Evolutionary conservation across 2,113 vertebrate genomes (phyloP).

Genomic region (Nothobranchius furzeri): DNA sequence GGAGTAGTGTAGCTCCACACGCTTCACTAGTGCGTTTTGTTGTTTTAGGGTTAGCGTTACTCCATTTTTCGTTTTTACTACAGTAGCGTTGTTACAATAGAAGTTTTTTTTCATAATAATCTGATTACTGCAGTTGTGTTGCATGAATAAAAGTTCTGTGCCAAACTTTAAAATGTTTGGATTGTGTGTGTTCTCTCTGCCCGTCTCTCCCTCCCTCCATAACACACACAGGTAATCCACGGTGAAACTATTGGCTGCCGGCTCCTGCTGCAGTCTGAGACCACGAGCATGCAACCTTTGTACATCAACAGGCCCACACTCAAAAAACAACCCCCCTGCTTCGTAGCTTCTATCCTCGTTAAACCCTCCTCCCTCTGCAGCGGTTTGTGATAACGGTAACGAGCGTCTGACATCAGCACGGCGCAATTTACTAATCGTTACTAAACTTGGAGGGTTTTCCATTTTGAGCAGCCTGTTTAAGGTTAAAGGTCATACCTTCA

Average conservation of each 20-base stretch:
- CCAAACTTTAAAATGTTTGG: constrained; percentile 25
- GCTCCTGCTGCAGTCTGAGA: constrained; percentile 10
- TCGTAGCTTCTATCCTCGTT: constrained; percentile 13
- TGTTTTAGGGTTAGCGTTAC: constrained; percentile 4
- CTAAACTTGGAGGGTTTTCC: no score
- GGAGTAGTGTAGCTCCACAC: constrained; percentile 76
- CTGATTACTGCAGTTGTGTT: constrained; percentile 49
- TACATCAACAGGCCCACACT: constrained; percentile 13
- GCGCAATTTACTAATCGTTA: no score
- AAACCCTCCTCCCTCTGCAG: constrained; percentile 17
- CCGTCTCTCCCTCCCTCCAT: constrained; percentile 8
- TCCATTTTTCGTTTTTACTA: constrained; percentile 21
- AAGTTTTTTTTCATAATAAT: constrained; percentile 39
- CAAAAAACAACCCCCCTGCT: constrained; percentile 8
- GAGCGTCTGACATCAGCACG: no score
- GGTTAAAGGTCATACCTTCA: no score
- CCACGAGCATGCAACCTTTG: constrained; percentile 53
- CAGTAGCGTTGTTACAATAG: constrained; percentile 18
- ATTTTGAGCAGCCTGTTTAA: no score
- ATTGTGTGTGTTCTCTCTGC: constrained; percentile 44
- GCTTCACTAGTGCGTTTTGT: neutral
- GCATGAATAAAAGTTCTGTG: constrained; percentile 62
- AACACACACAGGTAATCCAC: constrained; percentile 63
- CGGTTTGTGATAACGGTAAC: no score
- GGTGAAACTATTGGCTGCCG: constrained; percentile 42